Evolutionary conservation across 2,888 invertebrate genomes (phyloP), one percentile per base, ranked within the genome.

Genomic region (Tetrapedia diversipes): DNA sequence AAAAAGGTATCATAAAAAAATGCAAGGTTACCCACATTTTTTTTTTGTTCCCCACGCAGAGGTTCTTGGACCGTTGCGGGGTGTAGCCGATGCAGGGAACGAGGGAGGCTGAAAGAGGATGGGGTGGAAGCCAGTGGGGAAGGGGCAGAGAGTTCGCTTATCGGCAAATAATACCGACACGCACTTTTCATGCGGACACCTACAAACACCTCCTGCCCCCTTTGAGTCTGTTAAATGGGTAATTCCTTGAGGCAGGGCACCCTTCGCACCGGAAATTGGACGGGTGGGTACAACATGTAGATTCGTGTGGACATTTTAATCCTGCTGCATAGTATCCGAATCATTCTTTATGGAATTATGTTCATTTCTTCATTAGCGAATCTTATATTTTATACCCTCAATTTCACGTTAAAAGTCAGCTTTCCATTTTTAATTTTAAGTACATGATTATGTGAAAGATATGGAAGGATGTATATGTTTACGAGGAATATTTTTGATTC

Each of bases 11-110:
- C 74, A 81, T 81, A 88, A 89, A 87, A 87, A 89, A 89, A 85
- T 89, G 86, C 87, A 89, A 90, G 89, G 90, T 89, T 89, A 89
- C 87, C 87, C 86, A 86, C 85, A 87, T 87, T 86, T 88, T 87
- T 89, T n/a, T 86, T 86, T 82, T 80, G 80, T 84, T 81, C 74
- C 68, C 54, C 51, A 61, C 41, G n/a, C 37, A 54, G 49, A 69
- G 47, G 71, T 65, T 72, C 32, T 41, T 67, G n/a, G 76, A 57
- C 41, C 19, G 53, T 22, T 24, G 64, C 54, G 69, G 78, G 70
- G 68, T 60, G 64, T 49, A 45, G 61, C 67, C 66, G 64, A 72
- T 59, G 54, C 57, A 41, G 65, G 67, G 70, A 51, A 54, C 4
- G 43, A 39, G 51, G 49, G 61, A 39, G 57, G 43, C 29, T 16